Base-by-base conservation (phyloP, 2,797 vertebrate genomes). In the Saxicola maurus region DNA sequence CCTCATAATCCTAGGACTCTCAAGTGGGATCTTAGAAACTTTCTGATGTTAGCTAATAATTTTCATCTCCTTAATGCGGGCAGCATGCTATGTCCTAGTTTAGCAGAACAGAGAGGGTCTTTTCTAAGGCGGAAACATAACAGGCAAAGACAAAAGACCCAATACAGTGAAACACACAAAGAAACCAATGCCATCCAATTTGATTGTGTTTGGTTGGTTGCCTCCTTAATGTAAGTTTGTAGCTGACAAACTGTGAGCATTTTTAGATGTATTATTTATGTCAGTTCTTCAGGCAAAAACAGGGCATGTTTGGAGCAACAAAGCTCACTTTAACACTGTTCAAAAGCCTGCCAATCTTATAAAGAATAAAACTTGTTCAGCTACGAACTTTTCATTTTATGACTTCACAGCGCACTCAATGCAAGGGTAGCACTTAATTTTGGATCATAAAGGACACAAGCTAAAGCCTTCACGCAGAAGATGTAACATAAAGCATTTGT, bases 241-340 rank as follows among this genome's bases (percentile, higher is more conserved):
- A 72, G 62, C 53, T 78, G 55, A 81, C 57, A 91, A 90, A 81
- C 18, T 66, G 31, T 65, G 55, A 86, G 62, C 7, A 61, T 73
- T 86, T 88, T 94, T 59, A 93, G 74, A 76, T 37, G 65, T 45
- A 87, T 84, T 57, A 62, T 82, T 95, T 93, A 87, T 77, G 82
- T 42, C 48, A 91, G 66, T 83, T 92, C 60, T 82, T 81, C 60
- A 85, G 46, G 88, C n/a, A 90, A 89, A 82, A 91, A n/a, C 71
- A 93, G 78, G 75, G 51, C 77, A 90, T 24, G 14, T 86, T 87
- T 59, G n/a, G 48, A 93, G 56, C 55, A 64, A 65, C 6, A 55
- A 86, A 75, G 64, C 49, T 90, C 31, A 88, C 25, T 94, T 95
- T 21, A 71, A 43, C 23, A 33, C 55, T 87, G 52, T 65, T 71